These are phyloP conservation scores for silkworm (Bombyx mori) DNA, from an alignment of 1,140 invertebrate species.

Conservation along the genomic window ASM3026992v2 NC_085127.1:12675501-12676000, in stretches of 20 bases:
- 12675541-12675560: too few species aligned
- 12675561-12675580: too few species aligned
- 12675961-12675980: too few species aligned
- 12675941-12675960: too few species aligned
- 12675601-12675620: too few species aligned
- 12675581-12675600: too few species aligned
- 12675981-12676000: too few species aligned
- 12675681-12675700: slow-evolving; percentile 36
- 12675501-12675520: too few species aligned
- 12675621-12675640: too few species aligned
- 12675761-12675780: slow-evolving; percentile 80
- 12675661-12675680: too few species aligned
- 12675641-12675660: too few species aligned
- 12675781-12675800: slow-evolving; percentile 76
- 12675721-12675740: slow-evolving; percentile 84
- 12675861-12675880: slow-evolving; percentile 78
- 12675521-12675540: too few species aligned
- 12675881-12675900: slow-evolving; percentile 78
- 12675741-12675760: slow-evolving; percentile 83
- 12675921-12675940: slow-evolving; percentile 22
- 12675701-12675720: slow-evolving; percentile 81
- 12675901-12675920: slow-evolving; percentile 79
- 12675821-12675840: slow-evolving; percentile 67
- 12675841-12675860: slow-evolving; percentile 67
- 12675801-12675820: slow-evolving; percentile 67